phyloP scores from a whole-genome alignment of 1,140 invertebrate species.

The Nasonia longicornis region DNA sequence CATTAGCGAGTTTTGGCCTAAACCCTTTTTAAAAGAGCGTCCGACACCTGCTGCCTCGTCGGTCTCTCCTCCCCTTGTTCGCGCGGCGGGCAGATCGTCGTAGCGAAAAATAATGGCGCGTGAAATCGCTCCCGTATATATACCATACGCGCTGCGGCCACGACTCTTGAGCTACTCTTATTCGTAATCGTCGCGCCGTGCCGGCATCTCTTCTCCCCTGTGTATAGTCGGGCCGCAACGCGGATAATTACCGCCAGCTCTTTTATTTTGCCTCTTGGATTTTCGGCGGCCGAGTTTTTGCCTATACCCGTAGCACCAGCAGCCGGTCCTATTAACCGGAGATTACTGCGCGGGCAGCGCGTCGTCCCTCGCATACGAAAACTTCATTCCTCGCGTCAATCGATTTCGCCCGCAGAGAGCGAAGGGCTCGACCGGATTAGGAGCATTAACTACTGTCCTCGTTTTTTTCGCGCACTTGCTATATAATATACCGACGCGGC shows the following conservation, averaged over 20 bases:
- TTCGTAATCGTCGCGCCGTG: conserved; percentile 23
- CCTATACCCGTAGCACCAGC: background rate
- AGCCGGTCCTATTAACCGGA: conserved; percentile 31
- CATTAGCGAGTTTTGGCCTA: conserved; percentile 19
- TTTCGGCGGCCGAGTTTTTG: background rate
- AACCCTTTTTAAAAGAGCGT: conserved; percentile 26
- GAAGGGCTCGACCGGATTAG: background rate
- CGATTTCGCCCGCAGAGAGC: background rate
- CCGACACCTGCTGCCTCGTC: conserved; percentile 31
- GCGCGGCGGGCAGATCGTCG: background rate
- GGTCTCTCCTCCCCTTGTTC: background rate
- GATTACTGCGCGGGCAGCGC: conserved; percentile 15
- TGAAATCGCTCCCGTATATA: conserved; percentile 42
- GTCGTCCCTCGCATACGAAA: conserved; percentile 22
- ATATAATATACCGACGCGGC: background rate
- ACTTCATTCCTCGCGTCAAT: conserved; percentile 2
- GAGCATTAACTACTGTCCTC: background rate
- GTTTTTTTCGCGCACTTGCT: background rate
- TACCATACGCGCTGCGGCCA: background rate
- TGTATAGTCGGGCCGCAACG: conserved; percentile 1
- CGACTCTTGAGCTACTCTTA: too few species aligned
- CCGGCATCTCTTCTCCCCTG: background rate
- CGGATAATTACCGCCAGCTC: conserved; percentile 21
- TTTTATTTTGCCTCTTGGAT: background rate
- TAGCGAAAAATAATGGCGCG: conserved; percentile 40